phyloP scores from a whole-genome alignment of 2,888 invertebrate genomes.

The Hirtodrosophila confusa region DNA sequence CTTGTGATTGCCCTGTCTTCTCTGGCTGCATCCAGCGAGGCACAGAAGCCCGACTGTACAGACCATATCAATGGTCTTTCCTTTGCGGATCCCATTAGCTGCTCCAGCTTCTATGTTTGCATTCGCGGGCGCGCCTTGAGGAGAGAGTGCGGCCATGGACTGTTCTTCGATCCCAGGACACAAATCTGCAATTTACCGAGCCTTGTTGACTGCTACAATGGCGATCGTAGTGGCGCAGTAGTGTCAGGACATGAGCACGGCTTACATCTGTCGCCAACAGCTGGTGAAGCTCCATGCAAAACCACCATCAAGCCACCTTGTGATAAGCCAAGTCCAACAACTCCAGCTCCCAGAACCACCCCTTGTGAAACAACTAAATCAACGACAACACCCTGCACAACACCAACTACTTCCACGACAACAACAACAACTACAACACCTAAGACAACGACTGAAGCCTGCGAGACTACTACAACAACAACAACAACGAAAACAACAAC shows the following conservation, averaged over 20 bases:
- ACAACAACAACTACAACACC: conserved; percentile 6
- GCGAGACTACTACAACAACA: too few species aligned
- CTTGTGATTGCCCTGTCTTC: conserved; percentile 40
- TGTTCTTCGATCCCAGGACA: conserved; percentile 44
- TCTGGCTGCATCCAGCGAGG: conserved; percentile 33
- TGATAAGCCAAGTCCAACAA: conserved; percentile 11
- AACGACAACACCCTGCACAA: conserved; percentile 4
- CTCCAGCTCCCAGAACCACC: conserved; percentile 12
- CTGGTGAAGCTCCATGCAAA: conserved; percentile 31
- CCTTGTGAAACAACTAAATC: neutral
- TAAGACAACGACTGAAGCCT: too few species aligned
- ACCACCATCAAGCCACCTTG: conserved; percentile 45
- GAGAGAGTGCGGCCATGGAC: conserved; percentile 43
- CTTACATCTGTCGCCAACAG: neutral
- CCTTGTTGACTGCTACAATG: conserved; percentile 44
- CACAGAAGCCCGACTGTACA: conserved; percentile 45
- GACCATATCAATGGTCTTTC: conserved; percentile 47
- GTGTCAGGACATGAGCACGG: conserved; percentile 18
- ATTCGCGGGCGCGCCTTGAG: conserved; percentile 49
- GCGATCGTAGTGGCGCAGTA: conserved; percentile 40
- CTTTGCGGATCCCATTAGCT: conserved; percentile 52
- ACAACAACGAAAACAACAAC: conserved; percentile 17
- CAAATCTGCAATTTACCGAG: conserved; percentile 49
- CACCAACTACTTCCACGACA: conserved; percentile 5
- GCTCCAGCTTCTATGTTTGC: conserved; percentile 55